phyloP scores from a whole-genome alignment of 2,113 vertebrate genomes.

The Arothron firmamentum region DNA sequence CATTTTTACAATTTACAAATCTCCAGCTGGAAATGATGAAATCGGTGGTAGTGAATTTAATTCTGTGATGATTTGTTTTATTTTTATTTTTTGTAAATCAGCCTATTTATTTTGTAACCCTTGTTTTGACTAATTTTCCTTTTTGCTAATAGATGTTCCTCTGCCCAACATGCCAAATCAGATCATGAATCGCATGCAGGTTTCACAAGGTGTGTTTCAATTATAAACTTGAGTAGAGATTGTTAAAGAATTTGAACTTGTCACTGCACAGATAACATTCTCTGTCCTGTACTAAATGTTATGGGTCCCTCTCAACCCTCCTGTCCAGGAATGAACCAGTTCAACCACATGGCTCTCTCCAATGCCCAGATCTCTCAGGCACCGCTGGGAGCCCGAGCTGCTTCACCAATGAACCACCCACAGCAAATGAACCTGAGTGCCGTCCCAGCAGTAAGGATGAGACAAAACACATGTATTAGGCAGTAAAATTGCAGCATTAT shows the following conservation, averaged over 20 bases:
- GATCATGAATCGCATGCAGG: conserved; percentile 89
- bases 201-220: conserved; percentile 84
- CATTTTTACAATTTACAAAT: too few species aligned
- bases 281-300: conserved; percentile 9
- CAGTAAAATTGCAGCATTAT: too few species aligned
- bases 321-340: conserved; percentile 89
- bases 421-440: conserved; percentile 93
- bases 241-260: too few species aligned
- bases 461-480: background rate
- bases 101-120: background rate
- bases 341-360: conserved; percentile 89
- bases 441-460: conserved; percentile 82
- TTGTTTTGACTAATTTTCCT: background rate
- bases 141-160: conserved; percentile 80
- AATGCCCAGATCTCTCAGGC: conserved; percentile 88
- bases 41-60: too few species aligned
- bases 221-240: background rate
- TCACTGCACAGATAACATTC: background rate
- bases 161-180: conserved; percentile 87
- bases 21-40: too few species aligned
- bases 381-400: conserved; percentile 85
- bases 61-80: background rate
- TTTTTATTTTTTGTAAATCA: background rate
- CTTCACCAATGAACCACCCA: conserved; percentile 92
- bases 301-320: background rate